Conservation (phyloP, 2,888 invertebrate genomes). For the Caenorhabditis sp. region DNA sequence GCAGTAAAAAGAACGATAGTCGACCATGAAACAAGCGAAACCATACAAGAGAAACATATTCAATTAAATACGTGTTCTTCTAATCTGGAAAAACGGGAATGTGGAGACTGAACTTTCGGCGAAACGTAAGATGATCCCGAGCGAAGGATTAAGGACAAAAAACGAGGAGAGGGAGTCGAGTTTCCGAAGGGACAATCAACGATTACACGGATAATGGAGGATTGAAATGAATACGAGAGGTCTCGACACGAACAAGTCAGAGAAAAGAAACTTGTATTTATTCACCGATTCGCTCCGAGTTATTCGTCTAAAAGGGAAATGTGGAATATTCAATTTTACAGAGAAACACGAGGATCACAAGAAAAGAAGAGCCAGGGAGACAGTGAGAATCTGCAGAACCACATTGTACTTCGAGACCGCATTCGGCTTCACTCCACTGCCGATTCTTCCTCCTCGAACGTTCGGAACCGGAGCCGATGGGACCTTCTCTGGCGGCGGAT, state of each 20-base stretch:
- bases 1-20: no score
- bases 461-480: neutral
- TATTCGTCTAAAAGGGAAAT: no score
- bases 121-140: neutral
- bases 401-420: slow-evolving; percentile 20
- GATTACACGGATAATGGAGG: neutral
- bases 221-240: neutral
- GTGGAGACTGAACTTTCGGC: neutral
- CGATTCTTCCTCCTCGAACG: slow-evolving; percentile 23
- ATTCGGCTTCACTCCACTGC: slow-evolving; percentile 38
- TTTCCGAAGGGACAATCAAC: neutral
- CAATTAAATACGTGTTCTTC: neutral
- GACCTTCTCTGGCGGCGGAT: neutral
- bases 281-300: no score
- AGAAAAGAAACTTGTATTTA: no score
- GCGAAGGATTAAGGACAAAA: neutral
- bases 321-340: no score
- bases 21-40: slow-evolving; percentile 2
- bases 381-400: slow-evolving; percentile 18
- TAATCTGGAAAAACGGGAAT: neutral
- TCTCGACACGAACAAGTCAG: no score
- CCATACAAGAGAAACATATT: neutral
- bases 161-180: neutral
- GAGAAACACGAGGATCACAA: no score
- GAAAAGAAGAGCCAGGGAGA: slow-evolving; percentile 18